These are phyloP conservation scores for Acridotheres tristis DNA, from an alignment of 2,797 vertebrate genomes.

Conservation along the genomic window DNA sequence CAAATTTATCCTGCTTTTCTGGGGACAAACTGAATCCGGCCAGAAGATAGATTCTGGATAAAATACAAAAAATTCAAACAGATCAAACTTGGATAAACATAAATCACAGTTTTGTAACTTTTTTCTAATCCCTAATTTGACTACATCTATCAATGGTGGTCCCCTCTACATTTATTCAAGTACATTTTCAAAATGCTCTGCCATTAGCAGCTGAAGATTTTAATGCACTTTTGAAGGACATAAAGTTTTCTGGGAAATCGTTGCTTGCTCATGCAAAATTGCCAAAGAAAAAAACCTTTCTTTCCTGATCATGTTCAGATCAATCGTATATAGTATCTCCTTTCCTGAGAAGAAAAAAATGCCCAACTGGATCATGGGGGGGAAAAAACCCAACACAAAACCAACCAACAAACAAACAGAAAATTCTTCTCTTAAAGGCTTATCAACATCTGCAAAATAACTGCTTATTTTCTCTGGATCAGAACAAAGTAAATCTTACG, in stretches of 20 bases:
- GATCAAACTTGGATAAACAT: neutral
- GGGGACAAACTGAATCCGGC: neutral
- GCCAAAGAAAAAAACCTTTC: neutral
- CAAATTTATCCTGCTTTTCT: neutral
- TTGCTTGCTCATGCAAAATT: neutral
- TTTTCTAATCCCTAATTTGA: neutral
- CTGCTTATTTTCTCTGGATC: neutral
- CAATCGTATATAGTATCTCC: neutral
- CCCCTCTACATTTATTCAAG: neutral
- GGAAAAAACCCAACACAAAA: accelerated
- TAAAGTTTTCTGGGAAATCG: neutral
- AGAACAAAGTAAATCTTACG: neutral
- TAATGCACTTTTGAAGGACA: neutral
- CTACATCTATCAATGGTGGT: neutral
- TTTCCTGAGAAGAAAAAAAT: neutral
- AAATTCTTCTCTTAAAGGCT: neutral
- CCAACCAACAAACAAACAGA: neutral
- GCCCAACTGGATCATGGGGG: neutral
- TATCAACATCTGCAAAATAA: neutral
- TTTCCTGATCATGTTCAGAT: neutral
- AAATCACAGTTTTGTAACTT: neutral
- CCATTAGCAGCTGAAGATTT: neutral
- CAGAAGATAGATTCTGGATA: neutral
- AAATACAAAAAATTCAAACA: neutral
- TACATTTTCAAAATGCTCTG: neutral